Evolutionary conservation across 2,888 invertebrate genomes (phyloP), one percentile per base, ranked within the genome.

Genomic region (Lepidocyrtinus sp.): DNA sequence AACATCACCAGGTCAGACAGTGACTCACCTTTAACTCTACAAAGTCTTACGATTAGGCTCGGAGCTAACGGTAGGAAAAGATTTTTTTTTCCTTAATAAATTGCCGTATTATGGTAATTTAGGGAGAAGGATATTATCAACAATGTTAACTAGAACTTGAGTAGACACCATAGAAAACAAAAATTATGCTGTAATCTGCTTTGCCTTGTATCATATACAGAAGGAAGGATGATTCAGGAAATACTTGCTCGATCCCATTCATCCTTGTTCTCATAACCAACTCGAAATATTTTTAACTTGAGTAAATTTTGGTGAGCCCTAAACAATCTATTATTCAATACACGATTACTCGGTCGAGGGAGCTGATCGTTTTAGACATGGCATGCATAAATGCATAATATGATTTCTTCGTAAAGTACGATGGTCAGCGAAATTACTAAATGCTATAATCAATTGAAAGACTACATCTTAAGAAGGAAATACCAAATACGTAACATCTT

Each of bases 221-320:
- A 70, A 25, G 21, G 50, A 68, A 67, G 45, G 22, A 67, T 46
- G 17, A 25, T 25, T 68, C 50, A 70, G 69, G 69, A 59, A 70
- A 25, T 36, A 36, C 45, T 36, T 59, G 59, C 59, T 59, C 59
- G 22, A 62, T 71, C 71, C 19, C 61, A 36, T 71, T 71, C 26
- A 72, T 27, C 77, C 77, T 77, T 71, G 77, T 71, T n/a, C 77
- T 77, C 77, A 77, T 77, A 71, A 77, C 61, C 65, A 59, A 77
- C 61, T 67, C 71, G 45, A 77, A 24, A 45, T 67, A 59, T 59
- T 59, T 59, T 59, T 59, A 59, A 59, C 59, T 59, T 59, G n/a
- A 21, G 21, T 7, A 59, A 59, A 59, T 15, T 59, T 59, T 19
- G 21, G 15, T 21, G 22, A 59, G 2, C 22, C 59, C 59, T 59